Evolutionary conservation across 2,888 invertebrate species (phyloP).

Genomic region (Xestia xanthographa): DNA sequence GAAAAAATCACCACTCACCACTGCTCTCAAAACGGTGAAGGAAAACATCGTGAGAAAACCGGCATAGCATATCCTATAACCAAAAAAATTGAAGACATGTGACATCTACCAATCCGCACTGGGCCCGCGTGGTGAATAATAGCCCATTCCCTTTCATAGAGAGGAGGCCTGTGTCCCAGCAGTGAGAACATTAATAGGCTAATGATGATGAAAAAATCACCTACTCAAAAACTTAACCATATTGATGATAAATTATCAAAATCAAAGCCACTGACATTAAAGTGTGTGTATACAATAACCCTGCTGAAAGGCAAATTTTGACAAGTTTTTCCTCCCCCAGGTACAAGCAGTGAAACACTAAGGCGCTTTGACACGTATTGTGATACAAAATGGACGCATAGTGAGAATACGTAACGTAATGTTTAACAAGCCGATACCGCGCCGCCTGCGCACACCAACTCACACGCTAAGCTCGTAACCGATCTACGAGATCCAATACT

Average conservation of each 20-base stretch:
- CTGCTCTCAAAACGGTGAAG: too few relatives aligned
- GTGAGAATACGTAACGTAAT: slow-evolving; percentile 80
- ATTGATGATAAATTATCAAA: background rate
- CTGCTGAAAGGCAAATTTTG: background rate
- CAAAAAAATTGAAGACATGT: too few relatives aligned
- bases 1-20: too few relatives aligned
- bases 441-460: slow-evolving; percentile 63
- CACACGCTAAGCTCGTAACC: slow-evolving; percentile 53
- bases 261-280: background rate
- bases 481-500: slow-evolving; percentile 60
- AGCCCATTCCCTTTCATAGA: too few relatives aligned
- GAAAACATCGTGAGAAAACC: too few relatives aligned
- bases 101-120: too few relatives aligned
- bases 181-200: too few relatives aligned
- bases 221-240: background rate
- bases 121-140: too few relatives aligned
- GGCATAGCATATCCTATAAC: too few relatives aligned
- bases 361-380: slow-evolving; percentile 79
- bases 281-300: background rate
- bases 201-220: background rate
- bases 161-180: too few relatives aligned
- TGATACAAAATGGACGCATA: slow-evolving; percentile 83
- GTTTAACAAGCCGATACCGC: slow-evolving; percentile 63
- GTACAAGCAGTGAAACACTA: slow-evolving; percentile 64
- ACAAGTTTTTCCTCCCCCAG: slow-evolving; percentile 33